These are phyloP conservation scores for Motacilla alba DNA, from an alignment of 2,113 vertebrate species.

Conservation along the genomic window DNA sequence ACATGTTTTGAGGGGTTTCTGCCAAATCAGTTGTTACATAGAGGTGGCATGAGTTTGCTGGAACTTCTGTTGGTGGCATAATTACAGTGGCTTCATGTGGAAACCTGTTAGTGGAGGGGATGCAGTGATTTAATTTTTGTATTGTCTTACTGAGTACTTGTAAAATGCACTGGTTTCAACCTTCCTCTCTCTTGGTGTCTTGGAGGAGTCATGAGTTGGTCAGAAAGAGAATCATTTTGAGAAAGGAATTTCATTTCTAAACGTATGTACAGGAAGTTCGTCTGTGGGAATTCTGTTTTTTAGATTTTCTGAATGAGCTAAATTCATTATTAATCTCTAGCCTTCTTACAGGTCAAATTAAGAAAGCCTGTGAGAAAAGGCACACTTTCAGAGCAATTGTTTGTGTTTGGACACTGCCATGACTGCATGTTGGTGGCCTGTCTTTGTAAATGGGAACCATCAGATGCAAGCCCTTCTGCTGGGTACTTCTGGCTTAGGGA, in stretches of 20 bases:
- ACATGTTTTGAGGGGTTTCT: neutral
- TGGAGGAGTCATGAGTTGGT: neutral
- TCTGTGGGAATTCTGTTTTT: neutral
- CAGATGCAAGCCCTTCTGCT: neutral
- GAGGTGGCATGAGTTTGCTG: neutral
- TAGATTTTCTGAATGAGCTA: neutral
- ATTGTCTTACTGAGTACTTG: neutral
- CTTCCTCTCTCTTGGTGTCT: neutral
- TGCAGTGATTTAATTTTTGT: neutral
- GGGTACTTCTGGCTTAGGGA: neutral
- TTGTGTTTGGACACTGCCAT: neutral
- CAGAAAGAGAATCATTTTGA: neutral
- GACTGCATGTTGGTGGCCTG: neutral
- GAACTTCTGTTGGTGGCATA: neutral
- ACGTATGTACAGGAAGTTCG: rapidly evolving
- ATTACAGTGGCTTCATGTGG: neutral
- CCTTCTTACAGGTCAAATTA: neutral
- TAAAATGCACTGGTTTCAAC: neutral
- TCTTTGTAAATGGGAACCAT: neutral
- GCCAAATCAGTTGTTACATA: neutral
- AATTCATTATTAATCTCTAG: neutral
- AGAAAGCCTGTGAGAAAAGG: neutral
- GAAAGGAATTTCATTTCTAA: neutral
- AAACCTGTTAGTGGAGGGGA: neutral
- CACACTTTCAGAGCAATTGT: neutral